These are phyloP conservation scores for Ptychobarbus kaznakovi DNA, from an alignment of 2,797 vertebrate species.

Conservation along the genomic window DNA sequence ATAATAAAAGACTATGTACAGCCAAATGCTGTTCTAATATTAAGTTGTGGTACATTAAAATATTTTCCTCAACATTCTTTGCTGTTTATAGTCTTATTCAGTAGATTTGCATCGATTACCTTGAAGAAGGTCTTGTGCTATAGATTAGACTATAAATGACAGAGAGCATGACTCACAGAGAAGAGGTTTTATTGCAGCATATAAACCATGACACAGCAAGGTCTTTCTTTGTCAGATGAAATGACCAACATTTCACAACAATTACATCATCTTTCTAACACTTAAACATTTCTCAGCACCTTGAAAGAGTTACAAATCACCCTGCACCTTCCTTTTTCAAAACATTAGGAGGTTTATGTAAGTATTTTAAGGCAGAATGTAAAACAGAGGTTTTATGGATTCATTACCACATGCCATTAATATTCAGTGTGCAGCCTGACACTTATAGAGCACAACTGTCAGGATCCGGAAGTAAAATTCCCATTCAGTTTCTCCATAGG, in stretches of 20 bases:
- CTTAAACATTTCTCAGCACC: not conserved
- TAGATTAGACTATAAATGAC: not conserved
- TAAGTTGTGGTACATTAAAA: not conserved
- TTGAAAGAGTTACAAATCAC: not conserved
- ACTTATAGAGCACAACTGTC: not conserved
- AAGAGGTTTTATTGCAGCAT: slow-evolving; percentile 37
- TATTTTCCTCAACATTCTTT: not conserved
- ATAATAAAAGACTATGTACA: not conserved
- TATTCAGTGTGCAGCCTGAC: not conserved
- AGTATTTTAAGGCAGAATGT: slow-evolving; percentile 22
- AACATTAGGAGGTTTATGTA: not conserved
- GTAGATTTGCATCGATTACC: not conserved
- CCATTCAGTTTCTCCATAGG: not conserved
- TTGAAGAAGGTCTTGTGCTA: not conserved
- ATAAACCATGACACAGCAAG: slow-evolving; percentile 34
- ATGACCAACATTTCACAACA: not conserved
- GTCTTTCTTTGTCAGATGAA: not conserved
- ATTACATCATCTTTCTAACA: not conserved
- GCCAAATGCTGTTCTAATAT: not conserved
- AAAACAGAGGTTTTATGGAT: not conserved
- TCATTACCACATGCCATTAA: slow-evolving; percentile 2
- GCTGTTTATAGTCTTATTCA: not conserved
- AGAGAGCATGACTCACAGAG: slow-evolving; percentile 14
- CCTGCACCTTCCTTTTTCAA: not conserved
- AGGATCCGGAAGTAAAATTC: not conserved